Base-by-base conservation (phyloP, 2,797 vertebrate species). In the Anniella stebbinsi region DNA sequence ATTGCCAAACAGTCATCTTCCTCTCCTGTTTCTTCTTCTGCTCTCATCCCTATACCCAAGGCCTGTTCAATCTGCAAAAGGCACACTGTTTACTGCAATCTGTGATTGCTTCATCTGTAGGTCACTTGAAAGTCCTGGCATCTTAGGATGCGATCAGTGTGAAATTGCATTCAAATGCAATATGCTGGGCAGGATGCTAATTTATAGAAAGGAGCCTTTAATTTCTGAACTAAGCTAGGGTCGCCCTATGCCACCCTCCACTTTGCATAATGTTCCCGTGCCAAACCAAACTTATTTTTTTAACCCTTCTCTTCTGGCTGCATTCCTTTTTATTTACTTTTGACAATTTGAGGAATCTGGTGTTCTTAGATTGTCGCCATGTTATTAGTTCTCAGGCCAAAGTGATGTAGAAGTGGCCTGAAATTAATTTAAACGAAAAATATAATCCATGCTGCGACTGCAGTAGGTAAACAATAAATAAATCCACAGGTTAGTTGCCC, bases 31-130 rank as follows among this genome's bases (percentile, higher is more conserved):
- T 92, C 86, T 95, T 91, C 82, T 87, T 77, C 69, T 48, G 69
- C 28, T 82, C 38, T 67, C 33, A 11, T 17, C n/a, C 66, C 28
- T 41, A 33, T 10, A 57, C 25, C 41, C 78, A 60, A 41, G 63
- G 73, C 72, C 70, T 77, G 70, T 33, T 90, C 80, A 8, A 83
- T n/a, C 48, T 9, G 60, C 78, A 91, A 95, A 93, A 95, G 95
- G 95, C 51, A 51, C 97, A 96, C 96, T 96, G 93, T 97, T 97
- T 97, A 95, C 91, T 97, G 97, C 97, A 97, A 97, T 98, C 97
- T 97, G 97, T 98, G 98, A 98, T 98, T 98, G 98, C 97, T 96
- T 92, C 93, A 95, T 95, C 94, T 97, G 91, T 96, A 94, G 92
- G 94, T 95, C 92, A 94, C 77, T 94, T 95, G 96, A 89, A 96